Conservation (phyloP, 2,113 vertebrate species). For the Rhea americana region DNA sequence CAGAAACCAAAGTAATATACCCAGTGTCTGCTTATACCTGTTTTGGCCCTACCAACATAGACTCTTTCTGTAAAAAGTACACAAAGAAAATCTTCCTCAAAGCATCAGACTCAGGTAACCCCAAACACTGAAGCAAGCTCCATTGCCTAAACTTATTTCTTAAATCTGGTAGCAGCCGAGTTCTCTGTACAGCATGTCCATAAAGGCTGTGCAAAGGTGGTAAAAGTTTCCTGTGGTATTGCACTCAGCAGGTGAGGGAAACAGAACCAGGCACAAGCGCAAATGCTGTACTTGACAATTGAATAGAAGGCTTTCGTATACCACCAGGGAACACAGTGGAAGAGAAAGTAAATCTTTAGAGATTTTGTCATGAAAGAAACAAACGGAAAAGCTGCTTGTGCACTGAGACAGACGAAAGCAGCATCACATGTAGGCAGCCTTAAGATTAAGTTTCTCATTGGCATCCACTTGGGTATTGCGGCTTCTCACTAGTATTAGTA, state of each 20-base stretch:
- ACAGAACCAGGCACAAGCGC: fast-evolving
- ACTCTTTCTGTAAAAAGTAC: background rate
- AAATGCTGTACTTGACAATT: background rate
- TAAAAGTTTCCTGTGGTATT: background rate
- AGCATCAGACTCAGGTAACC: background rate
- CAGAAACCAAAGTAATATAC: background rate
- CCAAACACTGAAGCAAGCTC: background rate
- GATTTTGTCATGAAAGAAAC: background rate
- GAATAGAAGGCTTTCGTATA: fast-evolving
- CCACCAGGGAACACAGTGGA: background rate
- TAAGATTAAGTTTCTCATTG: background rate
- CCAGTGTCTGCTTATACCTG: background rate
- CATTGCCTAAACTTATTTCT: background rate
- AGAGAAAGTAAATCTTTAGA: background rate
- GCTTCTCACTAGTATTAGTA: background rate
- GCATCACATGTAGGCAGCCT: background rate
- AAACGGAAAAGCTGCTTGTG: background rate
- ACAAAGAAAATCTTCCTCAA: background rate
- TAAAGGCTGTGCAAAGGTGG: background rate
- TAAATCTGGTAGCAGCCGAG: background rate
- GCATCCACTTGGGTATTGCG: background rate
- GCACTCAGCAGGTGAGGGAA: background rate
- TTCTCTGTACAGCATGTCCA: background rate
- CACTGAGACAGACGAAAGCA: background rate
- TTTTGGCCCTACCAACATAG: background rate